Conservation (phyloP, 53 echinoderm and acorn worm genomes). For the Echinarachnius parma region DNA sequence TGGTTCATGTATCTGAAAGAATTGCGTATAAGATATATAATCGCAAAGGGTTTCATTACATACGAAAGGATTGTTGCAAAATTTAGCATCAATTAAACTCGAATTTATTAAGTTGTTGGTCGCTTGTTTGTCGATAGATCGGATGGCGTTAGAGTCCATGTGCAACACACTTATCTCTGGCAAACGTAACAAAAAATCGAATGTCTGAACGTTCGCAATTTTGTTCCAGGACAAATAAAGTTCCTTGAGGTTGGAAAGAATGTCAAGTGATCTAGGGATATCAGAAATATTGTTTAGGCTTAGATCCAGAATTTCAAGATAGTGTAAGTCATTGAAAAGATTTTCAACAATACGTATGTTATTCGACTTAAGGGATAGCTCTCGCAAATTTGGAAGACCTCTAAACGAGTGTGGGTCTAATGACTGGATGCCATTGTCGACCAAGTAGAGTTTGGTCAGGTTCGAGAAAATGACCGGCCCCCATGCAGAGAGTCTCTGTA, state of each 20-base stretch:
- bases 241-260: background rate
- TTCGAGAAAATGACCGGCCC: background rate
- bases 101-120: background rate
- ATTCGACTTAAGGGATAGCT: background rate
- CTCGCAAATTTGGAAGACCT: background rate
- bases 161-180: background rate
- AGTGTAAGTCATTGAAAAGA: background rate
- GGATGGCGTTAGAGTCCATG: constrained; percentile 5
- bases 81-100: background rate
- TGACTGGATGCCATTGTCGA: background rate
- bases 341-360: background rate
- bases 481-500: background rate
- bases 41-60: background rate
- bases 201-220: background rate
- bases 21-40: background rate
- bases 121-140: background rate
- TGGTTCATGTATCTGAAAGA: background rate
- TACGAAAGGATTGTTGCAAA: constrained; percentile 7
- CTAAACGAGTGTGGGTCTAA: background rate
- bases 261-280: background rate
- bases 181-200: background rate
- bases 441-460: background rate
- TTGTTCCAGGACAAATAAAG: constrained; percentile 3
- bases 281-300: background rate
- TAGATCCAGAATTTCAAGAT: constrained; percentile 7